phyloP scores from a whole-genome alignment of 2,888 invertebrate species.

The Eristalis pertinax region DNA sequence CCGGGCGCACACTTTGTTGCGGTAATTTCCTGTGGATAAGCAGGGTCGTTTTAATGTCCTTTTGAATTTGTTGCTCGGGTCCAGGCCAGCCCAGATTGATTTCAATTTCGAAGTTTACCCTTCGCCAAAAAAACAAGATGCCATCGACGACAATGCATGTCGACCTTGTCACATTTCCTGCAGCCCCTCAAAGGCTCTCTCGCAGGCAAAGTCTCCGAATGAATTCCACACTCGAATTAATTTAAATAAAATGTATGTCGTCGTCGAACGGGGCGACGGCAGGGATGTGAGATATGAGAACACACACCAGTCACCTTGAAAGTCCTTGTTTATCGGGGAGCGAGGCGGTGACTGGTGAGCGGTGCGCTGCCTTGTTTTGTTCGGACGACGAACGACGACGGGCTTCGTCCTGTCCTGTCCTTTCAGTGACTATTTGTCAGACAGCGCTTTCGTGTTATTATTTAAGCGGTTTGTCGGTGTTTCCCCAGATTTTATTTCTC shows the following conservation, averaged over 20 bases:
- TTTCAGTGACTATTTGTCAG: constrained; percentile 63
- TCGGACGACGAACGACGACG: constrained; percentile 32
- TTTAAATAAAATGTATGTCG: constrained; percentile 58
- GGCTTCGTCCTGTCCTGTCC: constrained; percentile 25
- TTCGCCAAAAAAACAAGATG: constrained; percentile 12
- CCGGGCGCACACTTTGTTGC: constrained; percentile 42
- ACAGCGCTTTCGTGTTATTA: constrained; percentile 42
- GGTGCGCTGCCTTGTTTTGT: constrained; percentile 22
- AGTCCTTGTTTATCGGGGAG: constrained; percentile 49
- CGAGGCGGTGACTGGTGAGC: no score
- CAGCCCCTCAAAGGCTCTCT: constrained; percentile 3
- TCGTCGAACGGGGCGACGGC: constrained; percentile 23
- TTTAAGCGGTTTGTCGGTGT: constrained; percentile 48
- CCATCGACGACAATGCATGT: constrained; percentile 31
- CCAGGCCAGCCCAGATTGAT: not conserved
- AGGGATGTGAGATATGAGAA: constrained; percentile 6
- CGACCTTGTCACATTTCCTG: constrained; percentile 41
- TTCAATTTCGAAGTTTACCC: constrained; percentile 31
- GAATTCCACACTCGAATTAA: constrained; percentile 45
- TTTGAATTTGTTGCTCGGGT: not conserved
- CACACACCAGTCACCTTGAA: constrained; percentile 57
- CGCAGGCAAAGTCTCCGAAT: not conserved
- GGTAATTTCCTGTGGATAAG: constrained; percentile 36
- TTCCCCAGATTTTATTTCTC: constrained; percentile 4
- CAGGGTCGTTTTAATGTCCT: constrained; percentile 42